Conservation (phyloP, 2,797 vertebrate species). For the Aratinga solstitialis region DNA sequence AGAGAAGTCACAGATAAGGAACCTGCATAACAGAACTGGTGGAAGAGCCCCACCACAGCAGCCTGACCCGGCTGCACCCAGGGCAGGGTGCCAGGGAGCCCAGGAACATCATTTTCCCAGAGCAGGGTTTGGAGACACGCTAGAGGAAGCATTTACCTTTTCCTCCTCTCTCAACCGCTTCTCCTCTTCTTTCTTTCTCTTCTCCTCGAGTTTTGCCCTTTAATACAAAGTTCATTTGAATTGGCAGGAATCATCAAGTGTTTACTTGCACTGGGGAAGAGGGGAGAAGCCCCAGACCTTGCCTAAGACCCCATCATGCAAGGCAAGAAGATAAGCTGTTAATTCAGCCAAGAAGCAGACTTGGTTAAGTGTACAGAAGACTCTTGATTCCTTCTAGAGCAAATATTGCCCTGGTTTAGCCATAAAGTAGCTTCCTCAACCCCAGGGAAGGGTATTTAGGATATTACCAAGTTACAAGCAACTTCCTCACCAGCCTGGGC, state of each 20-base stretch:
- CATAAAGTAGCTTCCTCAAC: background rate
- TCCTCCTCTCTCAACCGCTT: slow-evolving; percentile 93
- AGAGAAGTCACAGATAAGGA: fast-evolving
- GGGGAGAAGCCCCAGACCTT: background rate
- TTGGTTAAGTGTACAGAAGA: fast-evolving
- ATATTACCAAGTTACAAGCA: background rate
- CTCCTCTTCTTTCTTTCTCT: slow-evolving; percentile 95
- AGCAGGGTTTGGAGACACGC: background rate
- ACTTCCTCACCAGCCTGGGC: background rate
- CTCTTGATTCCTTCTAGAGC: background rate
- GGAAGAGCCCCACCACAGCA: background rate
- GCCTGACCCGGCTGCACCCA: background rate
- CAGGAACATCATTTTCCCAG: fast-evolving
- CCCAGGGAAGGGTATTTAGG: background rate
- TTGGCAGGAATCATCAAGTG: background rate
- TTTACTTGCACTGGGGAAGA: background rate
- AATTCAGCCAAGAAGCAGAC: background rate
- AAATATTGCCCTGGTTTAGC: background rate
- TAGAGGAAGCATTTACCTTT: slow-evolving; percentile 78
- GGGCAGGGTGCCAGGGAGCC: background rate
- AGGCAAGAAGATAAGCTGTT: background rate
- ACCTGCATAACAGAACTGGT: fast-evolving
- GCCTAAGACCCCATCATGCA: background rate
- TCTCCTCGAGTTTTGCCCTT: slow-evolving; percentile 95
- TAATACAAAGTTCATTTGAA: background rate